Base-by-base conservation (phyloP, 2,797 vertebrate species). In the Takifugu ocellatus region DNA sequence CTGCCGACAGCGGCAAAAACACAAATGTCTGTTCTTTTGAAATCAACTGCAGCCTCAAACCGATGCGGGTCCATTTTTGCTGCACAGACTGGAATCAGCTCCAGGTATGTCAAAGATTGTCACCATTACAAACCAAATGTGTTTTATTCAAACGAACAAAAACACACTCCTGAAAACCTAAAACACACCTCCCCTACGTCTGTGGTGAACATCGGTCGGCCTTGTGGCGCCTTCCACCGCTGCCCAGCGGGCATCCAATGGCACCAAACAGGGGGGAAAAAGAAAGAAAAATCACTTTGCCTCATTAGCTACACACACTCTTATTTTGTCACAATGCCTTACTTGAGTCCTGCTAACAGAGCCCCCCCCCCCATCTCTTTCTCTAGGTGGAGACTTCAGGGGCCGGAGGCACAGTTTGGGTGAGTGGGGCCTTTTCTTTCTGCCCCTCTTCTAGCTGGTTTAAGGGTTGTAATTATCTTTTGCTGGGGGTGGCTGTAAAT, bases 391-490 rank as follows among this genome's bases (percentile, higher is more conserved):
- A 87, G 86, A 85, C 84, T 88, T 85, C 54, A 74, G 86, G 82
- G 88, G 82, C 85, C 80, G 79, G 74, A 81, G 85, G 89, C 86
- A 83, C 84, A 90, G 85, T 91, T 91, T 87, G 81, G 82, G 88
- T 88, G 82, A 88, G 78, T 78, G 82, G 84, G 84, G 84, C 82
- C 88, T 88, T 89, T 89, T 91, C 88, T 84, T 83, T 78, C 78
- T 75, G 70, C 51, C 81, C 82, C 85, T 90, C 84, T 85, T 71
- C 84, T 89, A 81, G 88, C 90, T 92, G 93, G 92, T 94, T 95
- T 94, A 92, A 92, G 91, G 89, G 88, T 93, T 94, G 92, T 94
- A 95, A 95, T 94, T 94, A 95, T 95, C 92, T 95, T 93, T 94
- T 92, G 88, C 92, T 90, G 90, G 92, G 92, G 92, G 93, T 93